Evolutionary conservation across 2,888 invertebrate species (phyloP), one percentile per base, ranked within the genome.

Genomic region (Latrodectus elegans): DNA sequence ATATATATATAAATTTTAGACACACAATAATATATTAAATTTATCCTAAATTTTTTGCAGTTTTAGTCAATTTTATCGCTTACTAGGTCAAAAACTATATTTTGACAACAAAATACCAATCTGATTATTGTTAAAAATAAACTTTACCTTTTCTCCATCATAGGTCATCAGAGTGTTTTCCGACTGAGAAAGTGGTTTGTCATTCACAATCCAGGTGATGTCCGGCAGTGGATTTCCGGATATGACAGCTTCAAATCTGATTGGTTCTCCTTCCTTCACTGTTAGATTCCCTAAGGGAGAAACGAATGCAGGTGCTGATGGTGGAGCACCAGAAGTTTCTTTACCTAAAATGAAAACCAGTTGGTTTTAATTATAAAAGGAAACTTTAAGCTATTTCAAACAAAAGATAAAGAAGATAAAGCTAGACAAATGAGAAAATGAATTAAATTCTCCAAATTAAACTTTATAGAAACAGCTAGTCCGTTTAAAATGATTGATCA

Each of bases 211-310:
- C 90, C 91, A 91, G 78, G 15, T 89, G 67, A 86, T 90, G 74
- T 88, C 90, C 70, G 89, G 90, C 78, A 83, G 85, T 1, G 89
- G 90, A 15, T 85, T 89, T 60, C 89, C 90, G 12, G 91, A 9
- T 11, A 90, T 78, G 14, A 65, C 76, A 1, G 89, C 88, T 64
- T 90, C 89, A 8, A 90, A 84, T 51, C 80, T 71, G 10, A 98
- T 93, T 0, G 96, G 95, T 80, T 96, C 95, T 0, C 97, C 97
- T 91, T 96, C 97, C 86, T 96, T 95, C 3, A 98, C 95, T 22
- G 95, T 95, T 91, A 95, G 94, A 92, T 92, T 92, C 53, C 95
- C 94, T 15, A 97, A 92, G 83, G 95, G 95, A 92, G 96, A 95
- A 60, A 95, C 94, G 91, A 97, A 95, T 89, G 95, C 95, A 0